phyloP scores from a whole-genome alignment of 2,888 invertebrate species.

The Drosophila atripex region DNA sequence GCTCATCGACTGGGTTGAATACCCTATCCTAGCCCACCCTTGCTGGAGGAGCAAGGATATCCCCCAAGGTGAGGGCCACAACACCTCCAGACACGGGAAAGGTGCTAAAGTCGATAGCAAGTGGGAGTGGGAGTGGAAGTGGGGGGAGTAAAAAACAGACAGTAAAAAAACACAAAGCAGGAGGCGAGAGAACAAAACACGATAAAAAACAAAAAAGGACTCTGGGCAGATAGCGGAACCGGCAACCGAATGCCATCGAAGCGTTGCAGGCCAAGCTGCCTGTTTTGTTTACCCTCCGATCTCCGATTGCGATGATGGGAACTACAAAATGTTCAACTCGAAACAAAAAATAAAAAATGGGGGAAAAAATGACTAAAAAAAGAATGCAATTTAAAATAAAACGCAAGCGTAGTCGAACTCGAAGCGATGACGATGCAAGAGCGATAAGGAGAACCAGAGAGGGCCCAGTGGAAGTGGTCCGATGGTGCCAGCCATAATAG shows the following conservation, averaged over 20 bases:
- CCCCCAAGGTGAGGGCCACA: conserved; percentile 56
- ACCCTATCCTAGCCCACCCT: no score
- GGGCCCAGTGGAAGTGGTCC: conserved; percentile 26
- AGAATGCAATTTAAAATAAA: no score
- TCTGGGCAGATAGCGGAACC: conserved; percentile 66
- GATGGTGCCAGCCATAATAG: conserved; percentile 33
- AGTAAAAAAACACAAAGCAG: not conserved
- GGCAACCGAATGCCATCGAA: conserved; percentile 50
- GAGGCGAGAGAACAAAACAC: conserved; percentile 12
- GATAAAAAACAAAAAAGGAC: no score
- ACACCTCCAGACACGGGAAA: conserved; percentile 48
- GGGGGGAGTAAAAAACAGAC: not conserved
- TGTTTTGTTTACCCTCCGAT: conserved; percentile 30
- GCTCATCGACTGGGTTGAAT: no score
- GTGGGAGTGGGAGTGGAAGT: no score
- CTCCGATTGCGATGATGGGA: conserved; percentile 7
- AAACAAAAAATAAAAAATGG: not conserved
- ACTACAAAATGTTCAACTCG: conserved; percentile 4
- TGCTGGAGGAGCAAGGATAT: not conserved
- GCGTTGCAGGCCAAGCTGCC: conserved; percentile 35
- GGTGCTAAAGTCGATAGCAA: conserved; percentile 44
- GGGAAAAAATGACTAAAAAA: not conserved
- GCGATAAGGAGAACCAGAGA: conserved; percentile 29
- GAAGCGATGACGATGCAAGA: conserved; percentile 31
- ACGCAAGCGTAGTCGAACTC: conserved; percentile 1